Evolutionary conservation across 37 sponge, comb jelly and placozoan species (phyloP).

Genomic region (Petrosia ficiformis): DNA sequence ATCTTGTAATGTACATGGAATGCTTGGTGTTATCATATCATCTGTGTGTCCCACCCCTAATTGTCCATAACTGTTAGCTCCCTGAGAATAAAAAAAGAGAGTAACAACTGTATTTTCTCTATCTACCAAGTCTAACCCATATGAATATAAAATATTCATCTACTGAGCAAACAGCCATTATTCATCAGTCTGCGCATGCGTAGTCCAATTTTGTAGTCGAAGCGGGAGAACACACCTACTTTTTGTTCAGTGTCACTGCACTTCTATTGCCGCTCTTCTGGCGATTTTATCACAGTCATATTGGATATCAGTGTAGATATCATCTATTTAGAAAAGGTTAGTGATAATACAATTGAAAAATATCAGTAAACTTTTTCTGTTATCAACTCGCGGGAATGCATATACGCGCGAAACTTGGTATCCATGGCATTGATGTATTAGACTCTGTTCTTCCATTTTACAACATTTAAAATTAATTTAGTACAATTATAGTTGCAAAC

Average conservation of each 20-base stretch:
- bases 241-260: too few species aligned
- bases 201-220: background rate
- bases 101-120: background rate
- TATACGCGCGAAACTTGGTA: background rate
- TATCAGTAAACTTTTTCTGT: too few species aligned
- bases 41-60: constrained; percentile 48
- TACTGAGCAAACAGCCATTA: background rate
- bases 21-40: constrained; percentile 27
- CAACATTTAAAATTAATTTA: too few species aligned
- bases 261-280: too few species aligned
- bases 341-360: too few species aligned
- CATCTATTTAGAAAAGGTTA: too few species aligned
- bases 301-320: too few species aligned
- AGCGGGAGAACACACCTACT: constrained; percentile 9
- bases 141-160: constrained; percentile 12
- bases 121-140: too few species aligned
- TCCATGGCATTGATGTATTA: background rate
- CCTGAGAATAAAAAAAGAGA: constrained; percentile 27
- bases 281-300: too few species aligned
- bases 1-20: background rate
- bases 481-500: too few species aligned
- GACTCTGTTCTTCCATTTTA: background rate
- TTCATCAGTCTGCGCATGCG: constrained; percentile 48
- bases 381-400: background rate
- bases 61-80: constrained; percentile 83